These are phyloP conservation scores for Cecropterus lyciades DNA, from an alignment of 1,140 invertebrate species.

Conservation along the genomic window DNA sequence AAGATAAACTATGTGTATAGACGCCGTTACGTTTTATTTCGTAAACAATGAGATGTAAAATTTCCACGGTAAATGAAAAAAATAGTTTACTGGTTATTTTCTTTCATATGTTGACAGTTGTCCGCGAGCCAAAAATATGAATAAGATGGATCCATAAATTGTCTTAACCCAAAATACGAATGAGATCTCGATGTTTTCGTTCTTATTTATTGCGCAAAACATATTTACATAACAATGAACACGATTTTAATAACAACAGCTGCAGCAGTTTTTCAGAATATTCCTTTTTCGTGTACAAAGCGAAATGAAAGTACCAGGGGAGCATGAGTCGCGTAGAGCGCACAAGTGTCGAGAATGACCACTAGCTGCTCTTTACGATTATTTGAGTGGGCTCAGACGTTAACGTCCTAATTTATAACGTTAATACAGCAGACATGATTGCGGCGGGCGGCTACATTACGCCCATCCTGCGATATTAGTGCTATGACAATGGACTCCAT, in stretches of 20 bases:
- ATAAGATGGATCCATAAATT: background rate
- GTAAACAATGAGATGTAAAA: too few relatives aligned
- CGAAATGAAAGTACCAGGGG: conserved; percentile 61
- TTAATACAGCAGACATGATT: conserved; percentile 72
- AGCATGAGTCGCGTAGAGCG: conserved; percentile 49
- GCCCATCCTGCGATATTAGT: conserved; percentile 46
- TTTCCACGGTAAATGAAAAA: too few relatives aligned
- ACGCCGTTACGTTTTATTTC: too few relatives aligned
- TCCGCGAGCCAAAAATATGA: background rate
- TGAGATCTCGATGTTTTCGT: background rate
- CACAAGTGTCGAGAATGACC: conserved; percentile 70
- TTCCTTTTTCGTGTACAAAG: conserved; percentile 52
- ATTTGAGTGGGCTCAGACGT: conserved; percentile 70
- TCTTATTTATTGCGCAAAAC: conserved; percentile 7
- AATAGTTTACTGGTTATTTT: too few relatives aligned
- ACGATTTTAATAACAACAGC: conserved; percentile 19
- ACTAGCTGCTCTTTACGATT: conserved; percentile 71
- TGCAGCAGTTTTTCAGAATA: conserved; percentile 37
- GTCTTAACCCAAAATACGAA: background rate
- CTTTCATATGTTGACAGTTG: background rate
- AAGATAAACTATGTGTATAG: too few relatives aligned
- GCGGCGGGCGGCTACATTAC: conserved; percentile 45
- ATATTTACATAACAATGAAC: conserved; percentile 19
- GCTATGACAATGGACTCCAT: conserved; percentile 42
- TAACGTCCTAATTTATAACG: conserved; percentile 82